Percentiles rank a stretch among this genome's conserved stretches.
phyloP scores from a whole-genome alignment of 2,113 vertebrate genomes.

The Lophius piscatorius region DNA sequence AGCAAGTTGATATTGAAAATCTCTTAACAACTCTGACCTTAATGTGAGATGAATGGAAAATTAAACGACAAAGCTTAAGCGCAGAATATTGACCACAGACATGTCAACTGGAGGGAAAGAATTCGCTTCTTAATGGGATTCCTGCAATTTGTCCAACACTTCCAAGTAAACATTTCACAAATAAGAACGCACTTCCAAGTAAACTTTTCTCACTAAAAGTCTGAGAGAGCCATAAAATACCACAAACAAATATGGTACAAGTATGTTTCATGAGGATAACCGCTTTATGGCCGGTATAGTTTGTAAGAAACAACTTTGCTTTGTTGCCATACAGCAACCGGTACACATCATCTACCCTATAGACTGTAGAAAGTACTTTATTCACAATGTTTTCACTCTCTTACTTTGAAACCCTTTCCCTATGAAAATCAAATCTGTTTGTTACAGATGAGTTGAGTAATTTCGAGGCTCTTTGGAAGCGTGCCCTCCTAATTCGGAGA shows the following conservation, averaged over 20 bases:
- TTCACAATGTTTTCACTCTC: constrained; percentile 27
- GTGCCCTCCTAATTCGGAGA: constrained; percentile 51
- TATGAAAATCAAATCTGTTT: constrained; percentile 69
- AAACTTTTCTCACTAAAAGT: constrained; percentile 9
- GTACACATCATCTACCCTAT: not conserved
- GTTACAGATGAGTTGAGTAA: constrained; percentile 61
- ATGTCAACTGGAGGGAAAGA: constrained; percentile 36
- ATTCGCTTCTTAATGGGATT: constrained; percentile 34
- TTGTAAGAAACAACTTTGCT: constrained; percentile 29
- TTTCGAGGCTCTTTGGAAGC: constrained; percentile 50
- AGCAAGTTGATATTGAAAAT: constrained; percentile 52
- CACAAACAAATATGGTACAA: constrained; percentile 10
- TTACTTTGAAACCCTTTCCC: constrained; percentile 29
- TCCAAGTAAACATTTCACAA: constrained; percentile 16
- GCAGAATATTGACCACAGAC: constrained; percentile 24
- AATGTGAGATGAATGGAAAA: constrained; percentile 28
- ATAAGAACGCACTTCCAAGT: constrained; percentile 25
- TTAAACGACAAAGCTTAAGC: constrained; percentile 21
- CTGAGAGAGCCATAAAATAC: constrained; percentile 53
- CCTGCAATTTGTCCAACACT: constrained; percentile 17
- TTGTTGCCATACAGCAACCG: constrained; percentile 29
- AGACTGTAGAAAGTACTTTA: constrained; percentile 32
- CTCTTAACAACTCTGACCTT: constrained; percentile 54
- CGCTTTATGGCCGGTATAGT: constrained; percentile 14
- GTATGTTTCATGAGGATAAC: constrained; percentile 41